These are phyloP conservation scores for Rhagophthalmus giganteus DNA, from an alignment of 2,888 invertebrate species.

Conservation along the genomic window DNA sequence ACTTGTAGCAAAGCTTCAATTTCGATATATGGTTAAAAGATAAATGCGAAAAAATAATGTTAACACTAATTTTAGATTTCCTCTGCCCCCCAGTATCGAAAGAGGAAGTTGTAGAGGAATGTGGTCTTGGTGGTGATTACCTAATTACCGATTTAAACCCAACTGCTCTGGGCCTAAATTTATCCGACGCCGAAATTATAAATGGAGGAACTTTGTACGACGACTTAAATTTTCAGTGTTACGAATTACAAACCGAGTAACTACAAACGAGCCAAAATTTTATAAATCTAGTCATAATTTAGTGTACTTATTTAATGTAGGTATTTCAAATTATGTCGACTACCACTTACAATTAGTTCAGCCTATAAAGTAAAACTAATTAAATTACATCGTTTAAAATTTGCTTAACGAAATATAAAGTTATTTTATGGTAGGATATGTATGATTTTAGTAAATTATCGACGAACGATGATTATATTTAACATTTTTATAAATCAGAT, in stretches of 20 bases:
- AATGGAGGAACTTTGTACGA: constrained; percentile 58
- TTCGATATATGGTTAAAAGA: neutral
- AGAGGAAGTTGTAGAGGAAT: constrained; percentile 77
- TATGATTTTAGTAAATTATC: no score
- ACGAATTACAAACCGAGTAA: constrained; percentile 53
- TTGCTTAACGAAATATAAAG: neutral
- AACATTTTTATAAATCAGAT: neutral
- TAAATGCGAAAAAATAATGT: neutral
- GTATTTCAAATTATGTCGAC: neutral
- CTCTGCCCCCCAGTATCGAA: constrained; percentile 68
- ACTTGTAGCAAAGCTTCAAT: no score
- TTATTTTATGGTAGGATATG: neutral
- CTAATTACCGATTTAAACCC: constrained; percentile 61
- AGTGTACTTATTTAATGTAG: neutral
- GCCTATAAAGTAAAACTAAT: no score
- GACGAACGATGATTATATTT: neutral
- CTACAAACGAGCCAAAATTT: constrained; percentile 17
- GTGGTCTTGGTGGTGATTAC: constrained; percentile 67
- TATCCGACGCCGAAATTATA: constrained; percentile 58
- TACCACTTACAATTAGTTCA: no score
- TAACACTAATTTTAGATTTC: constrained; percentile 56
- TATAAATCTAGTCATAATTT: constrained; percentile 1
- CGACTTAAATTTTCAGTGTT: constrained; percentile 60
- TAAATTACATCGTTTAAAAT: no score
- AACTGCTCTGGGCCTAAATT: constrained; percentile 56